These are phyloP conservation scores for Brenthis hecate DNA, from an alignment of 2,888 invertebrate species.

Conservation along the genomic window DNA sequence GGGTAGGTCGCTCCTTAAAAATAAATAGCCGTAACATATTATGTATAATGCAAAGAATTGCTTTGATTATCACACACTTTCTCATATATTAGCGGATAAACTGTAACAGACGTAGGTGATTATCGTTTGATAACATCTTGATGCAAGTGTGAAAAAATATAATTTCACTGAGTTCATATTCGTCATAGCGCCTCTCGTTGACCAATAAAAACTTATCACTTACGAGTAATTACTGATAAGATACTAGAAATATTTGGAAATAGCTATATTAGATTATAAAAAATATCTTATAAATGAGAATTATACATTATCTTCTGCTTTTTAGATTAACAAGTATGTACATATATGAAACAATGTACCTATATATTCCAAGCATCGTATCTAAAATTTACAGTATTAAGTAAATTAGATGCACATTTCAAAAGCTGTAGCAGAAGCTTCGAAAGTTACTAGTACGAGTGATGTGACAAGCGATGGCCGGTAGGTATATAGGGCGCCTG, in stretches of 20 bases:
- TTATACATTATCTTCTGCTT: no score
- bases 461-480: slow-evolving; percentile 42
- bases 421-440: slow-evolving; percentile 46
- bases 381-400: not conserved
- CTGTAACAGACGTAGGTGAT: not conserved
- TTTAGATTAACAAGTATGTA: no score
- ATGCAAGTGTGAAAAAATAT: slow-evolving; percentile 16
- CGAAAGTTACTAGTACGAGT: slow-evolving; percentile 60
- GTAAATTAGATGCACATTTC: slow-evolving; percentile 4
- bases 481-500: slow-evolving; percentile 53
- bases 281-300: not conserved
- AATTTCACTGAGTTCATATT: not conserved
- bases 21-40: not conserved
- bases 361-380: no score
- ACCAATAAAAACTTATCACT: slow-evolving; percentile 28
- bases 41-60: not conserved
- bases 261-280: slow-evolving; percentile 2
- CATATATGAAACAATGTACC: no score
- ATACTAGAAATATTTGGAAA: slow-evolving; percentile 27
- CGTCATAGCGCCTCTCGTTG: not conserved
- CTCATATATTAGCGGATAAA: slow-evolving; percentile 13
- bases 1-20: no score
- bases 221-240: slow-evolving; percentile 36
- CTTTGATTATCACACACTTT: slow-evolving; percentile 9
- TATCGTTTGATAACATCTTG: slow-evolving; percentile 8